Conservation (phyloP, 2,113 vertebrate species). For the Platichthys stellatus region DNA sequence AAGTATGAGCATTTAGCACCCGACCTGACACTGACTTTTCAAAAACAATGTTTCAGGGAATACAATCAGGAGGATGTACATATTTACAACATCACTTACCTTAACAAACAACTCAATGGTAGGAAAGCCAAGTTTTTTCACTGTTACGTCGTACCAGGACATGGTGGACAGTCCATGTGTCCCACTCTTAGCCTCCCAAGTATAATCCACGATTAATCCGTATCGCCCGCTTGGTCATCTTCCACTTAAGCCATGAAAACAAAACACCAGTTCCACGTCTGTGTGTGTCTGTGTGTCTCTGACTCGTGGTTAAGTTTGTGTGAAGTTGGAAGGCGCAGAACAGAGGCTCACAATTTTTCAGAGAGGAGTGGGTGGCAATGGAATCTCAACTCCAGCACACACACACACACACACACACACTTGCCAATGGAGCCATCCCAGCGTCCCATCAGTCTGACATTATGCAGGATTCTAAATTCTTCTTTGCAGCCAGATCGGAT, state of each 20-base stretch:
- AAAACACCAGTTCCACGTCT: not conserved
- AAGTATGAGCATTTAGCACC: too few species aligned
- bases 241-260: not conserved
- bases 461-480: not conserved
- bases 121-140: conserved; percentile 64
- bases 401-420: conserved; percentile 31
- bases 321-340: not conserved
- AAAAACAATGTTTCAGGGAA: too few species aligned
- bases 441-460: not conserved
- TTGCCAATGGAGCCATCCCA: too few species aligned
- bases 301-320: not conserved
- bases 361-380: conserved; percentile 31
- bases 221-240: not conserved
- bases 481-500: too few species aligned
- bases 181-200: not conserved
- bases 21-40: not conserved
- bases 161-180: conserved; percentile 35
- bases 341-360: not conserved
- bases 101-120: conserved; percentile 79
- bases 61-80: not conserved
- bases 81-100: conserved; percentile 59
- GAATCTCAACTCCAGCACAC: conserved; percentile 36
- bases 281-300: not conserved
- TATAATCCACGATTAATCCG: not conserved
- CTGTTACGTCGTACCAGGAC: conserved; percentile 73